A percentile compares a stretch with the other conserved stretches of the same genome.
Conservation (phyloP, 2,113 vertebrate genomes). For the Grus americana region DNA sequence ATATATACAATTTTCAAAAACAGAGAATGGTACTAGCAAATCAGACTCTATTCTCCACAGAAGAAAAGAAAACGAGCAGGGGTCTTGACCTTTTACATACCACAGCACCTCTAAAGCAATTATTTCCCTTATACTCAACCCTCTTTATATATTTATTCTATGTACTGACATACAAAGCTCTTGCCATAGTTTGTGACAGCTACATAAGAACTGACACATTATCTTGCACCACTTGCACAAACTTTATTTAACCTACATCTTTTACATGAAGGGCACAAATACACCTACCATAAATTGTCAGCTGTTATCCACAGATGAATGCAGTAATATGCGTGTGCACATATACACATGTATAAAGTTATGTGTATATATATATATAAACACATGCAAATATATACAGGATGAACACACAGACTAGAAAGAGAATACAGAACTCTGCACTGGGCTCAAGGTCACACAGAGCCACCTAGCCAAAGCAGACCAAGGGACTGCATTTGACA, state of each 20-base stretch:
- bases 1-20: background rate
- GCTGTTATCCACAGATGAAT: background rate
- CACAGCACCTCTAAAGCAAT: background rate
- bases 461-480: background rate
- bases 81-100: background rate
- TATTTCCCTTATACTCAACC: background rate
- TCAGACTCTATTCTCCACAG: background rate
- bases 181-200: background rate
- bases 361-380: background rate
- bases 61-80: background rate
- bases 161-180: background rate
- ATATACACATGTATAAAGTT: background rate
- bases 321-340: background rate
- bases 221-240: background rate
- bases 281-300: background rate
- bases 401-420: background rate
- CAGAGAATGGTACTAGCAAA: background rate
- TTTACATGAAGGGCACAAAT: background rate
- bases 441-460: background rate
- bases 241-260: background rate
- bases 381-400: background rate
- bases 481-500: background rate
- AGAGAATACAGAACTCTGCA: background rate
- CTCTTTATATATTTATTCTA: background rate
- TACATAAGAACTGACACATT: rapidly evolving